These are phyloP conservation scores for Eupithecia tripunctaria DNA, from an alignment of 2,888 invertebrate species.

Conservation along the genomic window DNA sequence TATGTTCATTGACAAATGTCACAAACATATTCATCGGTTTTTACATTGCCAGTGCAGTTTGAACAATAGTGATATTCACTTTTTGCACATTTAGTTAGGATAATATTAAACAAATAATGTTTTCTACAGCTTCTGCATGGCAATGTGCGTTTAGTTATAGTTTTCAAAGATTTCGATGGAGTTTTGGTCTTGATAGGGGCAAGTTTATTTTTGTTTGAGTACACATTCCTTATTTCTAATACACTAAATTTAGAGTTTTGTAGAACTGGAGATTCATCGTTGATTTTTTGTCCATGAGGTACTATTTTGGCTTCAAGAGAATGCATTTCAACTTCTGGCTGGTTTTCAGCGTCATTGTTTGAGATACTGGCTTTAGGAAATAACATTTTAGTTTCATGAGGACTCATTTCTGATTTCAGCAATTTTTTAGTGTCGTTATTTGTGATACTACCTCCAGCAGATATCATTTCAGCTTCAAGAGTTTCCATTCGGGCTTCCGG, in stretches of 20 bases:
- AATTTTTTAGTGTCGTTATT: too few relatives aligned
- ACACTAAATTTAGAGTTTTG: not conserved
- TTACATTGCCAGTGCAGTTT: not conserved
- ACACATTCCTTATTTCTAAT: not conserved
- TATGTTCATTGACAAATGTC: too few relatives aligned
- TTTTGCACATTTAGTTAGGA: not conserved
- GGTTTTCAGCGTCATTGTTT: too few relatives aligned
- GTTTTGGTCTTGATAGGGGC: not conserved
- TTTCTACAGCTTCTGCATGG: not conserved
- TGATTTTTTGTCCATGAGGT: not conserved
- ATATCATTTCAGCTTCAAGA: too few relatives aligned
- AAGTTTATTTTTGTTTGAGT: not conserved
- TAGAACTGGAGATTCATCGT: not conserved
- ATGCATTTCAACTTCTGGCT: too few relatives aligned
- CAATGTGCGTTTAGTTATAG: not conserved
- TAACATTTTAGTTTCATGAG: too few relatives aligned
- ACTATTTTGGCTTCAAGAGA: too few relatives aligned
- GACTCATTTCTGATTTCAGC: too few relatives aligned
- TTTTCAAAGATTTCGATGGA: not conserved
- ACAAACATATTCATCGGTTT: not conserved
- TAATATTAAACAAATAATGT: not conserved
- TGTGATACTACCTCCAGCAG: too few relatives aligned
- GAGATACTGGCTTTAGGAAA: too few relatives aligned
- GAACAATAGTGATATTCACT: not conserved
- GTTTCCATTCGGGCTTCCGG: too few relatives aligned